phyloP scores from a whole-genome alignment of 1,140 invertebrate species.

The Dinoponera quadriceps region DNA sequence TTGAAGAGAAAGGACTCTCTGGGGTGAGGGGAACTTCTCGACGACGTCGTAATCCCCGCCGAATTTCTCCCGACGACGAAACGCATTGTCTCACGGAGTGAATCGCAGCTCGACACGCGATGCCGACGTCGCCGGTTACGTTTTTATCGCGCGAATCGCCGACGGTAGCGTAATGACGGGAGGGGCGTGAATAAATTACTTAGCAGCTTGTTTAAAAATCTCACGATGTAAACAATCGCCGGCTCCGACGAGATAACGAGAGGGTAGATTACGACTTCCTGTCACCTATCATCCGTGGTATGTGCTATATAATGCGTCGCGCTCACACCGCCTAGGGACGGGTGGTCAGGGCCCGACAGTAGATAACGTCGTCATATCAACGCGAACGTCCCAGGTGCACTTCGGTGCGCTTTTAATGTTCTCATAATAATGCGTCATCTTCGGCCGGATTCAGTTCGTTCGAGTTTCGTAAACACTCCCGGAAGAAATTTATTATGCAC shows the following conservation, averaged over 20 bases:
- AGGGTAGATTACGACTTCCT: slow-evolving; percentile 72
- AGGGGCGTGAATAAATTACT: slow-evolving; percentile 53
- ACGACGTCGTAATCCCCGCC: not conserved
- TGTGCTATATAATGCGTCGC: slow-evolving; percentile 24
- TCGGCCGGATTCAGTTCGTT: not conserved
- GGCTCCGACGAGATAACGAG: slow-evolving; percentile 37
- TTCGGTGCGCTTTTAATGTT: slow-evolving; percentile 23
- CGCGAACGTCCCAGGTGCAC: slow-evolving; percentile 68
- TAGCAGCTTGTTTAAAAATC: slow-evolving; percentile 56
- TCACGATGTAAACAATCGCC: slow-evolving; percentile 57
- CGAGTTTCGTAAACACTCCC: slow-evolving; percentile 1
- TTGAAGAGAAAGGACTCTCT: no score
- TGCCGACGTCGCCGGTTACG: slow-evolving; percentile 9
- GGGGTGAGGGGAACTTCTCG: no score
- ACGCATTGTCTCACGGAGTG: slow-evolving; percentile 31
- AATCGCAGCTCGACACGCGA: slow-evolving; percentile 50
- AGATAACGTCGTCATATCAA: slow-evolving; percentile 69
- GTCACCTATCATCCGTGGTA: slow-evolving; percentile 67
- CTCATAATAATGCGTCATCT: slow-evolving; percentile 51
- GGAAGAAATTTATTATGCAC: not conserved
- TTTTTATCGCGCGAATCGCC: slow-evolving; percentile 56
- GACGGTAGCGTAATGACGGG: slow-evolving; percentile 27
- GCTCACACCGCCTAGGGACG: slow-evolving; percentile 34
- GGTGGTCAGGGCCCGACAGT: slow-evolving; percentile 44
- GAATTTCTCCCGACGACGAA: slow-evolving; percentile 17